phyloP scores from a whole-genome alignment of 2,888 invertebrate genomes.

The Himalopsyche tibetana region DNA sequence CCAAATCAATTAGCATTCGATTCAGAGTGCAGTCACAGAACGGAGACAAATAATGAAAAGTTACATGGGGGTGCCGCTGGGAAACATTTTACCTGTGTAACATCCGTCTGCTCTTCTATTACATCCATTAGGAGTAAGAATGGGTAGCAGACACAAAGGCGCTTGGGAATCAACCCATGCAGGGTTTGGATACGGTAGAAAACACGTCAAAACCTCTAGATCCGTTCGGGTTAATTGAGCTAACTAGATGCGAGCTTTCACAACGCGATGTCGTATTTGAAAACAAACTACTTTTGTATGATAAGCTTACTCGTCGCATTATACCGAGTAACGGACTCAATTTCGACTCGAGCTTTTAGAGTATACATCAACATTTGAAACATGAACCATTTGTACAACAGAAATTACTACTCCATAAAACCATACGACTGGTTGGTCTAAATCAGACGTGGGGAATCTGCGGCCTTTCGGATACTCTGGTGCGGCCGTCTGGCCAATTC shows the following conservation, averaged over 20 bases:
- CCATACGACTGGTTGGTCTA: no score
- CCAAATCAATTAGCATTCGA: no score
- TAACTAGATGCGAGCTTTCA: constrained; percentile 36
- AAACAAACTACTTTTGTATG: not conserved
- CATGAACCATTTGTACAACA: no score
- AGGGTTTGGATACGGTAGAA: not conserved
- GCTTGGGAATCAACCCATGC: not conserved
- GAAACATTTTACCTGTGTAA: constrained; percentile 32
- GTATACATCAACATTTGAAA: not conserved
- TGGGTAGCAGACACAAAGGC: constrained; percentile 33
- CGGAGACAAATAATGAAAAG: constrained; percentile 15
- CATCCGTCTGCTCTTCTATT: constrained; percentile 19
- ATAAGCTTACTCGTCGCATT: not conserved
- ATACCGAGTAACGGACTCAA: not conserved
- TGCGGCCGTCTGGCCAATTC: no score
- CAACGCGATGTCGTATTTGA: constrained; percentile 1
- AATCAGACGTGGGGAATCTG: no score
- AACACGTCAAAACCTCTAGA: constrained; percentile 10
- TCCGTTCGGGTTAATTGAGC: constrained; percentile 25
- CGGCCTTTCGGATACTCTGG: no score
- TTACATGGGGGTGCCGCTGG: not conserved
- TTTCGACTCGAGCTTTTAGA: not conserved
- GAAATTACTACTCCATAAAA: no score
- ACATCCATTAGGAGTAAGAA: constrained; percentile 36
- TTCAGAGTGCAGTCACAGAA: not conserved